These are phyloP conservation scores for Syngnathus rostellatus DNA, from an alignment of 2,797 vertebrate species.

Conservation along the genomic window DNA sequence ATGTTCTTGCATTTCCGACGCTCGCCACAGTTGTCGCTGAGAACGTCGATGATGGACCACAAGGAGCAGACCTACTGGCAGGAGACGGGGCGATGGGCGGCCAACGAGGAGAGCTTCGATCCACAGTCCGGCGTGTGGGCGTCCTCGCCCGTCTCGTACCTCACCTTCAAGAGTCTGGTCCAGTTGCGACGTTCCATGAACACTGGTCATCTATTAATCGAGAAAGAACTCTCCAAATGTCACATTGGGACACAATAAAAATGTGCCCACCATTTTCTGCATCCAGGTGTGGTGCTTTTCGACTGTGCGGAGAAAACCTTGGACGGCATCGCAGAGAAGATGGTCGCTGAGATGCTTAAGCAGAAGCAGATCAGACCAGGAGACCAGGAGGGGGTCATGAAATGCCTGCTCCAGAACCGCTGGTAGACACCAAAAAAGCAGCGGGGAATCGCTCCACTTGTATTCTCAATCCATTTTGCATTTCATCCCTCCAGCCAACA, in stretches of 20 bases:
- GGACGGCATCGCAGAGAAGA: conserved; percentile 64
- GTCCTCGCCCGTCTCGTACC: conserved; percentile 77
- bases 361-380: conserved; percentile 74
- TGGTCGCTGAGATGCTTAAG: conserved; percentile 76
- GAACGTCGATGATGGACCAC: conserved; percentile 75
- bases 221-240: neutral
- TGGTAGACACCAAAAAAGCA: conserved; percentile 20
- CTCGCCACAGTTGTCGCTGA: conserved; percentile 58
- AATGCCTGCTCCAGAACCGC: conserved; percentile 74
- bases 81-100: conserved; percentile 80
- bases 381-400: conserved; percentile 69
- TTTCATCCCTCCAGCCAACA: conserved; percentile 59
- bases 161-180: conserved; percentile 89
- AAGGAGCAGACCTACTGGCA: conserved; percentile 76
- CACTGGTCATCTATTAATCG: conserved; percentile 62
- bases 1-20: neutral
- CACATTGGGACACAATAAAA: neutral
- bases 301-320: conserved; percentile 71
- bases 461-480: neutral
- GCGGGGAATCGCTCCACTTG: neutral
- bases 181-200: conserved; percentile 71
- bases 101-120: conserved; percentile 77
- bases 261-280: neutral
- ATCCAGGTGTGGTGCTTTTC: conserved; percentile 75
- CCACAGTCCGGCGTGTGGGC: conserved; percentile 70